phyloP scores from a whole-genome alignment of 1,140 invertebrate genomes.

The Fopius arisanus region DNA sequence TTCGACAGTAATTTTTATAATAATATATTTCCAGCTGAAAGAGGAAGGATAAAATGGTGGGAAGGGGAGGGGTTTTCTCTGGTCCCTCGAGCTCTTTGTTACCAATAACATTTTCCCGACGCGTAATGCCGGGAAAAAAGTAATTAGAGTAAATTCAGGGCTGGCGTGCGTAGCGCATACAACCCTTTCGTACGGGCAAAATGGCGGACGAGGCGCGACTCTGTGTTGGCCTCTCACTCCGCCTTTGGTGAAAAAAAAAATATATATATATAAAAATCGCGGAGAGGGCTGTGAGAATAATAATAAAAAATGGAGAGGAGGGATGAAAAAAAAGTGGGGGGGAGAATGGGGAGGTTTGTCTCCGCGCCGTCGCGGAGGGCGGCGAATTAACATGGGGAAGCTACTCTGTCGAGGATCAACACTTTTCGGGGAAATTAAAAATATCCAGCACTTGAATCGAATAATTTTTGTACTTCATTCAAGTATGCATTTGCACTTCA shows the following conservation, averaged over 20 bases:
- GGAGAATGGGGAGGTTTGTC: constrained; percentile 36
- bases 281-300: background rate
- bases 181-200: constrained; percentile 53
- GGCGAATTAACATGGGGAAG: constrained; percentile 51
- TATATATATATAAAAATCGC: too few species aligned
- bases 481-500: too few species aligned
- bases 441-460: too few species aligned
- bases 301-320: background rate
- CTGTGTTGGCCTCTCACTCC: constrained; percentile 25
- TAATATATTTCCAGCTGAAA: constrained; percentile 24
- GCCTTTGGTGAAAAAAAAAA: constrained; percentile 49
- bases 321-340: constrained; percentile 22
- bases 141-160: constrained; percentile 60
- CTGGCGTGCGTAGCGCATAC: constrained; percentile 34
- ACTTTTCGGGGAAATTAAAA: too few species aligned
- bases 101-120: constrained; percentile 56
- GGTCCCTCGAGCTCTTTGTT: constrained; percentile 40
- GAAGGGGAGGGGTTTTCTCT: background rate
- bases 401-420: background rate
- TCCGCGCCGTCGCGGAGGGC: constrained; percentile 38
- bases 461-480: too few species aligned
- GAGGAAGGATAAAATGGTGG: too few species aligned
- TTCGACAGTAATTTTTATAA: constrained; percentile 18
- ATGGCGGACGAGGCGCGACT: constrained; percentile 51
- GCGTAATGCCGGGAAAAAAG: constrained; percentile 45